These are phyloP conservation scores for Chaunax sp. DNA, from an alignment of 2,797 vertebrate genomes.

Conservation along the genomic window DNA sequence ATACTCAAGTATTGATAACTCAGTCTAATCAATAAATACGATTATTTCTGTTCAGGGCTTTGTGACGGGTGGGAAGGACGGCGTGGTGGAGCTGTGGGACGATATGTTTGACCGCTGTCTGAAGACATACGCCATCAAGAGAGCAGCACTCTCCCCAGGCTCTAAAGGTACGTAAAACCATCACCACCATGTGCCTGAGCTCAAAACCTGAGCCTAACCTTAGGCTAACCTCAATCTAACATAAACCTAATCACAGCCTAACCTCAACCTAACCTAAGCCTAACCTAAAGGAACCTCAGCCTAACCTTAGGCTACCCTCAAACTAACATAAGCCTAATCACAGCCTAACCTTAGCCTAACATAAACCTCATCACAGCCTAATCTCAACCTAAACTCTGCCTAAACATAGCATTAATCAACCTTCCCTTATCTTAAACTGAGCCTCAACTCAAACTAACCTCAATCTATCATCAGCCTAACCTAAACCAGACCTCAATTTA, in stretches of 20 bases:
- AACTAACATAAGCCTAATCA: no score
- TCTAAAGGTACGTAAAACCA: slow-evolving; percentile 94
- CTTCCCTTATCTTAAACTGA: no score
- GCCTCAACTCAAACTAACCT: background rate
- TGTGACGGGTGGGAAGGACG: slow-evolving; percentile 95
- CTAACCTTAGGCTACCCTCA: background rate
- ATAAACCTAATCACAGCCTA: background rate
- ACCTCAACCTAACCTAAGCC: background rate
- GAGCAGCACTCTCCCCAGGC: slow-evolving; percentile 88
- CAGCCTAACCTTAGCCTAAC: background rate
- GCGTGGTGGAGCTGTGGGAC: slow-evolving; percentile 95
- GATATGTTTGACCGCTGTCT: slow-evolving; percentile 97
- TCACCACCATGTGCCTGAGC: background rate
- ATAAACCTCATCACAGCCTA: background rate
- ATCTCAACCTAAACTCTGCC: background rate
- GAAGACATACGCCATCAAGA: slow-evolving; percentile 98
- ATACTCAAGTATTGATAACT: no score
- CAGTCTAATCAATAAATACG: no score
- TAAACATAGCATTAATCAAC: no score
- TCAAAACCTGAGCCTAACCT: background rate
- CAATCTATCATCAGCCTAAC: background rate
- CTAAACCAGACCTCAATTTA: no score
- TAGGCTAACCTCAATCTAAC: background rate
- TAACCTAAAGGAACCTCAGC: background rate
- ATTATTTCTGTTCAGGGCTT: slow-evolving; percentile 88